Percentiles rank a stretch among this genome's conserved stretches.
phyloP scores from a whole-genome alignment of 2,888 invertebrate genomes.

The Drosophila flavopinicola region DNA sequence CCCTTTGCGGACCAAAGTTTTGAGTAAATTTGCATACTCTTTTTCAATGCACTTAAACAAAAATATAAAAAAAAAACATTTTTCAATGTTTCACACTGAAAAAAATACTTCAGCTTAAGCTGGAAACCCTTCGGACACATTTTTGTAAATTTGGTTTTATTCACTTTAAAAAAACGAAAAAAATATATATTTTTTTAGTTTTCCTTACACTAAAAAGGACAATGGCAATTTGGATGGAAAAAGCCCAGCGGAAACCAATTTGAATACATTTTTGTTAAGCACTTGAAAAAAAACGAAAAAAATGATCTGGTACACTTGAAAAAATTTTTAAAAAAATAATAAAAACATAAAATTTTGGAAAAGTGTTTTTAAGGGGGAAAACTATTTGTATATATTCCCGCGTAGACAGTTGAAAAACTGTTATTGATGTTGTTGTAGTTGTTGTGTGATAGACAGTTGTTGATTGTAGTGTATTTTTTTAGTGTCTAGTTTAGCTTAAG shows the following conservation, averaged over 20 bases:
- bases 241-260: constrained; percentile 16
- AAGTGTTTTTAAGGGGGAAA: not conserved
- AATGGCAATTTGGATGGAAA: not conserved
- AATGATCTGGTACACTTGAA: constrained; percentile 25
- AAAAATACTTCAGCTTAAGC: not conserved
- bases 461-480: constrained; percentile 34
- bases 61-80: constrained; percentile 2
- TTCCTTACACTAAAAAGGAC: constrained; percentile 32
- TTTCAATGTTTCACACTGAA: not conserved
- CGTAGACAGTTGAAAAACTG: constrained; percentile 25
- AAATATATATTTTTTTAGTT: not conserved
- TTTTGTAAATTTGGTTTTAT: not conserved
- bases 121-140: constrained; percentile 2
- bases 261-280: not conserved
- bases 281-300: constrained; percentile 24
- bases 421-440: constrained; percentile 18
- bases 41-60: constrained; percentile 32
- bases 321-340: constrained; percentile 22
- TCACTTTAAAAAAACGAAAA: constrained; percentile 29
- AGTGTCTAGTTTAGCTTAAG: constrained; percentile 40
- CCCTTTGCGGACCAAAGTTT: constrained; percentile 18
- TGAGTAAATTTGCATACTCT: not conserved
- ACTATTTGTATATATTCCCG: constrained; percentile 20
- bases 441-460: constrained; percentile 11
- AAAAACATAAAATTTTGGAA: not conserved